Percentiles rank a stretch among this genome's conserved stretches.
Evolutionary conservation across 2,888 invertebrate species (phyloP).

Genomic region (Lordiphosa andalusiaca): DNA sequence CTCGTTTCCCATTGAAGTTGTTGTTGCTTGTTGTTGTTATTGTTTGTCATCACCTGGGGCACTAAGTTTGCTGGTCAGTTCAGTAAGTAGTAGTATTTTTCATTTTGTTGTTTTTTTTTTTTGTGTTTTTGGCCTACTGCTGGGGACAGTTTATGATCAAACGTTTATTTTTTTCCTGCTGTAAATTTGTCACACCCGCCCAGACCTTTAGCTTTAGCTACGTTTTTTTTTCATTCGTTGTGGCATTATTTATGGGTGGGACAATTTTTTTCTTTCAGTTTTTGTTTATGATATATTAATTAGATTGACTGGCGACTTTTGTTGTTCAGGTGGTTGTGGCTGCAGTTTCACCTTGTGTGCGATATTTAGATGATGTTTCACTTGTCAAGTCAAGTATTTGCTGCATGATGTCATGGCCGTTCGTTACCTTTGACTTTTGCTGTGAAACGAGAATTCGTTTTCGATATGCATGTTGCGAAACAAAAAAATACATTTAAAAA

Average conservation of each 20-base stretch:
- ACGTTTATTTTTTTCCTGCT: constrained; percentile 26
- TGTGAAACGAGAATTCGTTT: constrained; percentile 52
- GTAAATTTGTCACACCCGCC: constrained; percentile 34
- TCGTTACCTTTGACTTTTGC: constrained; percentile 67
- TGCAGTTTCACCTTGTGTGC: constrained; percentile 22
- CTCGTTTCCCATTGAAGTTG: constrained; percentile 30
- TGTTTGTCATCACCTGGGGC: constrained; percentile 24
- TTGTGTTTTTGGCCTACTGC: constrained; percentile 23
- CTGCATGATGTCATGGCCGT: constrained; percentile 47
- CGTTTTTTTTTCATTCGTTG: too few relatives aligned
- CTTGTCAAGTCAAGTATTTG: constrained; percentile 7
- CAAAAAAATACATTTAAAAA: constrained; percentile 21
- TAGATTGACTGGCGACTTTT: constrained; percentile 31
- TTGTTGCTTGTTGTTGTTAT: constrained; percentile 17
- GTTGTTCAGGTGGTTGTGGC: constrained; percentile 10
- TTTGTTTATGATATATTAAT: constrained; percentile 30
- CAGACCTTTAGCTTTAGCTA: constrained; percentile 29
- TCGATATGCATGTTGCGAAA: constrained; percentile 40
- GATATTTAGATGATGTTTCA: constrained; percentile 10
- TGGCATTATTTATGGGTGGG: constrained; percentile 23
- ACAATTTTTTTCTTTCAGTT: constrained; percentile 23
- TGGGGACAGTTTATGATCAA: constrained; percentile 33
- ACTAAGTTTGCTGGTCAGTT: constrained; percentile 16
- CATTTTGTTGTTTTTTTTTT: too few relatives aligned
- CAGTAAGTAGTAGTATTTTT: constrained; percentile 4